These are phyloP conservation scores for Pseudolaguvia tuberculata DNA, from an alignment of 2,113 vertebrate species.

Conservation along the genomic window DNA sequence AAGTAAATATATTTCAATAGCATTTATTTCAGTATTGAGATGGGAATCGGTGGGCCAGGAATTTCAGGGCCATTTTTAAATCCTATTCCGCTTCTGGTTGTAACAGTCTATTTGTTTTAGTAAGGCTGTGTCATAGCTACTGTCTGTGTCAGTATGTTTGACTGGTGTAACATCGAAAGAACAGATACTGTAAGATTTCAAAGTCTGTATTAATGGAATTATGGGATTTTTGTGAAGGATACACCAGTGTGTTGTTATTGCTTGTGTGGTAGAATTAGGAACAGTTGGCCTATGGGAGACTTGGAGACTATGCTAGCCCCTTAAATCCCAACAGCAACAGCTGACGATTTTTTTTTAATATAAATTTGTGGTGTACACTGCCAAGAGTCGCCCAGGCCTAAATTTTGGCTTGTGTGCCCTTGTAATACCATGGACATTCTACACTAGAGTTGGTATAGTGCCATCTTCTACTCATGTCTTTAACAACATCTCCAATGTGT, in stretches of 20 bases:
- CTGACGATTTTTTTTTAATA: slow-evolving; percentile 37
- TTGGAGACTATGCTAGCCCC: slow-evolving; percentile 14
- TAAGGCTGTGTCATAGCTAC: slow-evolving; percentile 2
- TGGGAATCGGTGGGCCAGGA: no score
- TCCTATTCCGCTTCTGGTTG: no score
- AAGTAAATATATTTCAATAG: no score
- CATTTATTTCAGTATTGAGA: no score
- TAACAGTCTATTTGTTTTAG: no score
- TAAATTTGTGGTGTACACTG: slow-evolving; percentile 33
- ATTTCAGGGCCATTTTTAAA: no score
- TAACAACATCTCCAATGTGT: neutral
- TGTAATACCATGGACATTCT: slow-evolving; percentile 9
- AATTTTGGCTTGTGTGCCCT: slow-evolving; percentile 19
- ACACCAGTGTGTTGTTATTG: no score
- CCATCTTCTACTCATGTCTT: neutral
- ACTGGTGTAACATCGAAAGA: no score
- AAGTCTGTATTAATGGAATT: no score
- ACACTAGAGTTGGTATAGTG: slow-evolving; percentile 18
- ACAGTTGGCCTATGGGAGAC: slow-evolving; percentile 29
- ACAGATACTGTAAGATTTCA: no score
- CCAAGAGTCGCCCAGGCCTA: neutral
- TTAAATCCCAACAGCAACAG: slow-evolving; percentile 31
- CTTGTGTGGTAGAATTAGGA: neutral
- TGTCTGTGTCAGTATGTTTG: neutral
- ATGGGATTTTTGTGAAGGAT: no score